Base-by-base conservation (phyloP, 2,888 invertebrate species). In the Synanthedon tipuliformis region DNA sequence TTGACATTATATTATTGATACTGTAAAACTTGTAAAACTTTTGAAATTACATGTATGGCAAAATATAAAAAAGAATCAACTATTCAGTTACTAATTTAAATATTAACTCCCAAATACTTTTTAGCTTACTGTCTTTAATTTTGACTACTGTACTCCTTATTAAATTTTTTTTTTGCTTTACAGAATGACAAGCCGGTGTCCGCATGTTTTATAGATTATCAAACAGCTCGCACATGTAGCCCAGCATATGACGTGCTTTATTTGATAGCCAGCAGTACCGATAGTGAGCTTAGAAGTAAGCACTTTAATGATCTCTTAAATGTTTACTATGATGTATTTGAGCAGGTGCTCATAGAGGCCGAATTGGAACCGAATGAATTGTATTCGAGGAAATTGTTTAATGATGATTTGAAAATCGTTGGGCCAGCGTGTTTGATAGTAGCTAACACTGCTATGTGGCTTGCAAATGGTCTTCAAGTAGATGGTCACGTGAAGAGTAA, bases 401-500 rank as follows among this genome's bases (percentile, higher is more conserved):
- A 76, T 2, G 51, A 64, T 27, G 86, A 86, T 63, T 60, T 86
- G 51, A 73, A 65, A 56, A 55, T 65, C 3, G 80, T 85, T 10
- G 73, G 71, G 3, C 81, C 82, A 12, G 74, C 81, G 10, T 79
- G 80, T 58, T 63, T 84, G 8, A 81, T 84, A 53, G 68, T 78
- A 16, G 83, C 79, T 0, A 86, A 86, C 56, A 83, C 82, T 45
- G 81, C 85, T 1, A 51, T 83, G 11, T 86, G 86, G 85, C 61
- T 86, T 1, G 70, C 69, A 1, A 74, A 69, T 58, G 86, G 86
- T 0, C 59, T 85, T 40, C 86, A 86, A 58, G 67, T 79, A 61
- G 85, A 81, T 54, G 87, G 86, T 0, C 81, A 84, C 71, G 79
- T 86, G 0, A 71, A 69, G 50, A 86, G 85, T 57, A 86, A 81